Percentiles rank a stretch among this genome's conserved stretches.
Evolutionary conservation across 2,888 invertebrate species (phyloP).

Genomic region (Blera fallax): DNA sequence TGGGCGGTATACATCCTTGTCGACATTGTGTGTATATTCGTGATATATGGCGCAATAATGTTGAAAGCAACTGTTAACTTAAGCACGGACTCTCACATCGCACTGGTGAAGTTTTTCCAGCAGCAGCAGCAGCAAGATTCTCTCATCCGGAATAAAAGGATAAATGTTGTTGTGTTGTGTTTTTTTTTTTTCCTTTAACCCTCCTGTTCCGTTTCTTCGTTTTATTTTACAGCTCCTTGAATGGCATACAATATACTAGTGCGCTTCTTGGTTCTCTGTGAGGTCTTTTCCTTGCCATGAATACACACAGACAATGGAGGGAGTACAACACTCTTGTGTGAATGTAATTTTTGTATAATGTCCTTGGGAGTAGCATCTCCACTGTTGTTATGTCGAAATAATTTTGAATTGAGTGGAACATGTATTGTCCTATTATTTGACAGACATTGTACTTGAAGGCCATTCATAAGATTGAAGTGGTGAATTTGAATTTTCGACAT

Average conservation of each 20-base stretch:
- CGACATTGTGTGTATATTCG: conserved; percentile 45
- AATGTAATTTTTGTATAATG: conserved; percentile 52
- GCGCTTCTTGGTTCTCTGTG: conserved; percentile 11
- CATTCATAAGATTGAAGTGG: conserved; percentile 58
- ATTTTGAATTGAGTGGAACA: conserved; percentile 71
- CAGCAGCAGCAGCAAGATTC: conserved; percentile 9
- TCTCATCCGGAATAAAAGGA: conserved; percentile 66
- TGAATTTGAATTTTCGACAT: conserved; percentile 56
- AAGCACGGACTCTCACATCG: conserved; percentile 51
- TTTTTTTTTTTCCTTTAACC: neutral
- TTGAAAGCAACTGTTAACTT: conserved; percentile 67
- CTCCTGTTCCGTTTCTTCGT: conserved; percentile 16
- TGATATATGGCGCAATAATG: conserved; percentile 61
- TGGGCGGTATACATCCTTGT: conserved; percentile 36
- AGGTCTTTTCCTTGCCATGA: neutral
- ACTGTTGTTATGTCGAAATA: conserved; percentile 60
- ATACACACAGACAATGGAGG: neutral
- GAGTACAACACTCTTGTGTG: neutral
- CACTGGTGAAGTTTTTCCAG: conserved; percentile 40
- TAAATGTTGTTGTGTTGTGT: conserved; percentile 55
- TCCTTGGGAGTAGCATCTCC: conserved; percentile 46
- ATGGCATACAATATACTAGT: neutral
- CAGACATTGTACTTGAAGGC: conserved; percentile 65
- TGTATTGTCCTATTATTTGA: conserved; percentile 66
- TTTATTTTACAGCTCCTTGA: conserved; percentile 18